Evolutionary conservation across 1,140 invertebrate genomes (phyloP).

Genomic region (Drosophila parvula): DNA sequence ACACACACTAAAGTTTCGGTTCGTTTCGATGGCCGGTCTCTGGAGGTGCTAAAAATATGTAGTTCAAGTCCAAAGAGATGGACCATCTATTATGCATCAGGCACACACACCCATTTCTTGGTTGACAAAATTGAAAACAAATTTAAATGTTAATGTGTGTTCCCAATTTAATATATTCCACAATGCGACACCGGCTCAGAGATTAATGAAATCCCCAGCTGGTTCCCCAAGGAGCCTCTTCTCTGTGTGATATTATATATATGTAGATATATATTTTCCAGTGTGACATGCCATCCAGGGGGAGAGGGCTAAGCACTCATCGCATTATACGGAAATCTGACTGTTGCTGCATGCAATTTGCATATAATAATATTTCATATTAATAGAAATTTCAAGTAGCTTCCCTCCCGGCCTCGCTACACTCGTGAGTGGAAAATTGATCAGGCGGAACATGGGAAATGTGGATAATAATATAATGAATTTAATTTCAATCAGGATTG

Average conservation of each 20-base stretch:
- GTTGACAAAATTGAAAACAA: conserved; percentile 77
- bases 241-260: background rate
- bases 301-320: conserved; percentile 22
- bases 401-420: background rate
- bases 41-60: conserved; percentile 63
- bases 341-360: conserved; percentile 55
- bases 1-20: conserved; percentile 18
- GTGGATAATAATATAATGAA: background rate
- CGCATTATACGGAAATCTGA: conserved; percentile 41
- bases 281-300: background rate
- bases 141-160: conserved; percentile 76
- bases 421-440: conserved; percentile 28
- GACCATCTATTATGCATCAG: conserved; percentile 26
- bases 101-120: conserved; percentile 24
- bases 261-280: conserved; percentile 14
- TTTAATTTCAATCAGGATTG: background rate
- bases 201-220: conserved; percentile 66
- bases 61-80: conserved; percentile 35
- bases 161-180: conserved; percentile 71
- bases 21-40: conserved; percentile 30
- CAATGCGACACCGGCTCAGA: conserved; percentile 58
- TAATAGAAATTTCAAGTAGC: conserved; percentile 54
- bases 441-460: background rate
- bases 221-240: conserved; percentile 21
- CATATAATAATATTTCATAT: conserved; percentile 59